These are phyloP conservation scores for Acropternis orthonyx DNA, from an alignment of 2,797 vertebrate species.

Conservation along the genomic window DNA sequence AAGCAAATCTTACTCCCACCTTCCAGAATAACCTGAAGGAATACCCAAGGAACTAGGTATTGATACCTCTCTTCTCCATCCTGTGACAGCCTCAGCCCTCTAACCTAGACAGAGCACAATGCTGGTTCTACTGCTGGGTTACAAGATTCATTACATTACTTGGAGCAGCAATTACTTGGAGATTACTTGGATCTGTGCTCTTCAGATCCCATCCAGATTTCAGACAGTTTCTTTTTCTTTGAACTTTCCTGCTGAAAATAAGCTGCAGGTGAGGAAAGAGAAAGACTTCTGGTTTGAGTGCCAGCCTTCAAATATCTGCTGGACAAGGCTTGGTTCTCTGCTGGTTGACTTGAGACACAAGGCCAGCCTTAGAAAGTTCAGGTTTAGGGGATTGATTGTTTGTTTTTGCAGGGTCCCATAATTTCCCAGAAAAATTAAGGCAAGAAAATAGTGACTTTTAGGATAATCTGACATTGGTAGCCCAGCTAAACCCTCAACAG, in stretches of 20 bases:
- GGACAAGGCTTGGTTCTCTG: background rate
- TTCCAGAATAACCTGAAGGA: background rate
- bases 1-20: background rate
- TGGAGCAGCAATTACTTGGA: no score
- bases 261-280: background rate
- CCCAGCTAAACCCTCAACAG: background rate
- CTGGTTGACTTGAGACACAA: background rate
- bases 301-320: background rate
- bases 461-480: background rate
- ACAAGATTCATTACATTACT: background rate
- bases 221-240: no score
- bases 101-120: background rate
- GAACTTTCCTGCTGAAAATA: background rate
- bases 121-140: background rate
- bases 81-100: background rate
- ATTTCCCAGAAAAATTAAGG: background rate
- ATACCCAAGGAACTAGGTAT: background rate
- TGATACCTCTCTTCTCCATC: background rate
- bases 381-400: background rate
- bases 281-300: background rate
- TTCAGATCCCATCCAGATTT: background rate
- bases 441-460: background rate
- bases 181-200: no score
- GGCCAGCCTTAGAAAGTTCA: background rate
- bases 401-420: background rate